A percentile compares a stretch with the other conserved stretches of the same genome.
phyloP scores from a whole-genome alignment of 2,888 invertebrate genomes.

The Leptopilina myrica region DNA sequence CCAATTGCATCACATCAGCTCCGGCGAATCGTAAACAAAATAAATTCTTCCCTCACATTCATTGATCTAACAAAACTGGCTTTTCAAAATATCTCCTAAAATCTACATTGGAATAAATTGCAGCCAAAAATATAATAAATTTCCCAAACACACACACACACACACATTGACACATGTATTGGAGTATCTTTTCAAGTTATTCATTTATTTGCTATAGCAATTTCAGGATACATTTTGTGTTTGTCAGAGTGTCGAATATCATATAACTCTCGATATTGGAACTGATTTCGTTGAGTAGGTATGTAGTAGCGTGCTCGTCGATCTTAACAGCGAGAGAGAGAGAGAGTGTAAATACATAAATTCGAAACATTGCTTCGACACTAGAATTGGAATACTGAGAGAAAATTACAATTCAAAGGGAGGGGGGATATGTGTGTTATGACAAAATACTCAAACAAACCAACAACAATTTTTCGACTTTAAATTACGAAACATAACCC shows the following conservation, averaged over 20 bases:
- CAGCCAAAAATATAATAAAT: slow-evolving; percentile 14
- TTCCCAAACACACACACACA: neutral
- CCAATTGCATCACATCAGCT: no score
- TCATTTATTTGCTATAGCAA: slow-evolving; percentile 20
- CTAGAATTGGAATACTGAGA: slow-evolving; percentile 21
- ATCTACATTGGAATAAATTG: slow-evolving; percentile 21
- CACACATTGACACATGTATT: neutral
- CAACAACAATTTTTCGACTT: neutral
- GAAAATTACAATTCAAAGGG: slow-evolving; percentile 18
- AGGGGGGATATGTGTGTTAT: neutral
- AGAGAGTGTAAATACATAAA: slow-evolving; percentile 35
- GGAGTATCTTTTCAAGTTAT: slow-evolving; percentile 14
- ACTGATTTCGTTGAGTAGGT: slow-evolving; percentile 38
- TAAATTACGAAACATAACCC: slow-evolving; percentile 10
- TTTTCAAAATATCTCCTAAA: slow-evolving; percentile 4
- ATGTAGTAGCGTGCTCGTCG: slow-evolving; percentile 18
- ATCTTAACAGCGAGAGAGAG: slow-evolving; percentile 20
- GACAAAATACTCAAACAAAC: no score
- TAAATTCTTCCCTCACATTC: neutral
- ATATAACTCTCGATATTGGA: slow-evolving; percentile 34
- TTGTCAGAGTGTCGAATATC: slow-evolving; percentile 27
- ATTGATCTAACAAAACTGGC: neutral
- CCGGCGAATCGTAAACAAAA: neutral
- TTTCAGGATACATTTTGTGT: slow-evolving; percentile 23
- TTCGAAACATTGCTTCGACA: slow-evolving; percentile 7